These are phyloP conservation scores for Balaenoptera acutorostrata DNA, from an alignment of 2,113 vertebrate genomes.

Conservation along the genomic window DNA sequence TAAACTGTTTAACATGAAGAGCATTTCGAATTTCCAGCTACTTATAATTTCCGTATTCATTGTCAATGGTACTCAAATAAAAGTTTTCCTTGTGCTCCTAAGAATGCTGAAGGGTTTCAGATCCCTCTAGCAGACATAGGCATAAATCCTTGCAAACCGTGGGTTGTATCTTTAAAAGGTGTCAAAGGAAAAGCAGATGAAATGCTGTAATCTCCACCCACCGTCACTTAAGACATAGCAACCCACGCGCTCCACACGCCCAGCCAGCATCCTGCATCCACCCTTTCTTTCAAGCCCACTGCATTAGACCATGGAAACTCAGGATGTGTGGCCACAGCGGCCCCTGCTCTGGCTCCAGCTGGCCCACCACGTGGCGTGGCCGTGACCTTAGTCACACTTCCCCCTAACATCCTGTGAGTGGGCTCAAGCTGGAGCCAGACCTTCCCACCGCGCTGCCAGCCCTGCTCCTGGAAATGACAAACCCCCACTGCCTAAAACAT, in stretches of 20 bases:
- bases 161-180: conserved; percentile 81
- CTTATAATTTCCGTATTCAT: neutral
- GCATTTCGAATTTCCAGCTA: neutral
- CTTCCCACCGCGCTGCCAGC: conserved; percentile 75
- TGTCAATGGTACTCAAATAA: neutral
- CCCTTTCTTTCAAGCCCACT: conserved; percentile 72
- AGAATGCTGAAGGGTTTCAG: neutral
- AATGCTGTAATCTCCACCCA: conserved; percentile 76
- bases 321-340: conserved; percentile 80
- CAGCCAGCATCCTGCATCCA: conserved; percentile 75
- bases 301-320: conserved; percentile 77
- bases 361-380: conserved; percentile 64
- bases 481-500: conserved; percentile 85
- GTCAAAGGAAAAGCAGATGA: conserved; percentile 77
- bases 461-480: conserved; percentile 86
- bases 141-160: neutral
- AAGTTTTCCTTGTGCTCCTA: neutral
- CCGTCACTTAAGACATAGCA: conserved; percentile 73
- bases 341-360: conserved; percentile 71
- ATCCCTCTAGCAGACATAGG: neutral
- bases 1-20: neutral
- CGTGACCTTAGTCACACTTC: conserved; percentile 80
- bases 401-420: conserved; percentile 80
- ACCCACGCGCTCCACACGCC: conserved; percentile 73
- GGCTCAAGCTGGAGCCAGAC: conserved; percentile 73